phyloP scores from a whole-genome alignment of 2,888 invertebrate species.

The Dolichomitus sp. region DNA sequence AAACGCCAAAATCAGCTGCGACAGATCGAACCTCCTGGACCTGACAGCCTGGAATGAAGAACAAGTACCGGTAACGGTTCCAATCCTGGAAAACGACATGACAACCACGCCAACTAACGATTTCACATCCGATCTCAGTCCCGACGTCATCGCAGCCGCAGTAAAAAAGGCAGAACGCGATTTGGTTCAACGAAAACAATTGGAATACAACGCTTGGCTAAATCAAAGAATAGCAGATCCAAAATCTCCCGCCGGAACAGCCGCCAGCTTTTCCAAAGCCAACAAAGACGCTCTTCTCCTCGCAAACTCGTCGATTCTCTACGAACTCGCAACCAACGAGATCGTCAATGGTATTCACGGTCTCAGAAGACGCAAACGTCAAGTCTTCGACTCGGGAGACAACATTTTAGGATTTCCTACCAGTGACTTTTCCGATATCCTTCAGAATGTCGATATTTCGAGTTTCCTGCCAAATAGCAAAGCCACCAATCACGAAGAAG shows the following conservation, averaged over 20 bases:
- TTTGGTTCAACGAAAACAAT: slow-evolving; percentile 91
- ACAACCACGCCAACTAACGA: slow-evolving; percentile 58
- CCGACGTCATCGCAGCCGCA: slow-evolving; percentile 91
- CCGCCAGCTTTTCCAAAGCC: slow-evolving; percentile 96
- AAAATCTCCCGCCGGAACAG: slow-evolving; percentile 94
- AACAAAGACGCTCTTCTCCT: slow-evolving; percentile 93
- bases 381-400: slow-evolving; percentile 89
- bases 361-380: slow-evolving; percentile 90
- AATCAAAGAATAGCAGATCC: slow-evolving; percentile 89
- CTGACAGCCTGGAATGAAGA: slow-evolving; percentile 91
- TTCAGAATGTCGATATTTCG: slow-evolving; percentile 93
- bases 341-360: slow-evolving; percentile 90
- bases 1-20: slow-evolving; percentile 91
- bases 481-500: slow-evolving; percentile 89
- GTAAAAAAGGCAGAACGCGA: slow-evolving; percentile 93
- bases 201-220: slow-evolving; percentile 94
- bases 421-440: slow-evolving; percentile 91
- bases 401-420: slow-evolving; percentile 87
- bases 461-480: slow-evolving; percentile 90
- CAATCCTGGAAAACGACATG: slow-evolving; percentile 81
- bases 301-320: slow-evolving; percentile 95
- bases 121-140: slow-evolving; percentile 89
- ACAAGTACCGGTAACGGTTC: slow-evolving; percentile 67
- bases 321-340: slow-evolving; percentile 95
- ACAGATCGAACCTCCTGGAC: slow-evolving; percentile 90